Percentiles rank a stretch among this genome's conserved stretches.
Evolutionary conservation across 2,888 invertebrate genomes (phyloP).

Genomic region (Athalia circularis): DNA sequence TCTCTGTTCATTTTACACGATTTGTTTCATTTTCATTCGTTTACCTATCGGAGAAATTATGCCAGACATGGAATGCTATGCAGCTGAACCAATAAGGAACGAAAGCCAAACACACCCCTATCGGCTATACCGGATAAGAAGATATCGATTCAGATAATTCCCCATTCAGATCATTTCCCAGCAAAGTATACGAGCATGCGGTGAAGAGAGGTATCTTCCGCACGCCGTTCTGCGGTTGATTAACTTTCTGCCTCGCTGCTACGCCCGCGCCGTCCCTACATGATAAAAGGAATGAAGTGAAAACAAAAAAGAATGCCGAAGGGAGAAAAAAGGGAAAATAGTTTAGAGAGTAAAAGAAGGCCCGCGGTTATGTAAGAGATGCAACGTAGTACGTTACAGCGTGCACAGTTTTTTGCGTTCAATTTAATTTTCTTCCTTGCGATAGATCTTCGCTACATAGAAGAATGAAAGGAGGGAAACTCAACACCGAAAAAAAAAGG

Average conservation of each 20-base stretch:
- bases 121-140: not conserved
- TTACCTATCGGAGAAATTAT: slow-evolving; percentile 10
- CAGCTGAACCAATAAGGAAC: not conserved
- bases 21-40: slow-evolving; percentile 36
- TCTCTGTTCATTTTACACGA: slow-evolving; percentile 40
- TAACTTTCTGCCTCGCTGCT: not conserved
- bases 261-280: too few relatives aligned
- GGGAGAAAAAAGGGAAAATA: too few relatives aligned
- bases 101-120: slow-evolving; percentile 15
- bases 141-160: slow-evolving; percentile 27
- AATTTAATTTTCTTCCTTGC: too few relatives aligned
- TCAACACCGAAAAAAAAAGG: too few relatives aligned
- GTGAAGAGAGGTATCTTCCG: not conserved
- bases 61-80: not conserved
- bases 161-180: slow-evolving; percentile 12
- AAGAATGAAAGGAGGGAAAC: too few relatives aligned
- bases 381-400: too few relatives aligned
- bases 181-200: not conserved
- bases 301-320: too few relatives aligned
- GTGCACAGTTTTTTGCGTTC: too few relatives aligned
- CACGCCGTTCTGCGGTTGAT: slow-evolving; percentile 9
- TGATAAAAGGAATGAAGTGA: too few relatives aligned
- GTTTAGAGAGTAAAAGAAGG: too few relatives aligned
- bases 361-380: too few relatives aligned
- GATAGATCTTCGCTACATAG: too few relatives aligned